Evolutionary conservation across 2,113 vertebrate genomes (phyloP), one percentile per base, ranked within the genome.

Genomic region (Amphiprion percula): DNA sequence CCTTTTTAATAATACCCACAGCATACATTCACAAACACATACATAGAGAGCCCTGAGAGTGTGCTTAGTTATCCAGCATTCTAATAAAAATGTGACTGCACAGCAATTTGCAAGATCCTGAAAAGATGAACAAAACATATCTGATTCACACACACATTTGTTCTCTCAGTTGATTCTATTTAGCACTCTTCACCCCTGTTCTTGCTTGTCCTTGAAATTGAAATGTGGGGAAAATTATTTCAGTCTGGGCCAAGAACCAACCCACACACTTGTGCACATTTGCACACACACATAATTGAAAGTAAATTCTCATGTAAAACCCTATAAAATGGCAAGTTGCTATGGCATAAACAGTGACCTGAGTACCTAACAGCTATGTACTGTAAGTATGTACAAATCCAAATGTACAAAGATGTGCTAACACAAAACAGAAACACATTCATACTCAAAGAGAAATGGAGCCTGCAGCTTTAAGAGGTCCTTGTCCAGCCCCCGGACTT

Each of bases 391-490:
- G 67, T 53, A 33, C 46, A 58, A 60, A 77, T 54, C 21, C 16
- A 78, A 73, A 82, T 54, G 44, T 10, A 74, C 52, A 39, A 44
- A 68, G 24, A 59, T 56, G 47, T 2, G 37, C 10, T 16, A 60
- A 85, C 28, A 63, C 17, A 68, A 52, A 63, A 66, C 24, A 87
- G 49, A 67, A 49, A 77, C 52, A 80, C 62, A 81, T 37, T 84
- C 41, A 62, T 17, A 74, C 14, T 16, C 59, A 70, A 44, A 79
- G 39, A 84, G 30, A 79, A 66, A 80, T 23, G 53, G 44, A 84
- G 62, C 63, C 79, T 93, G 90, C 76, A 83, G 85, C 94, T 95
- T 95, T 93, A 94, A 94, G 87, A 92, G 87, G 61, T 81, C 58
- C 73, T 78, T 50, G 87, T 92, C 91, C 93, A 93, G 74, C 92